These are phyloP conservation scores for Allobates femoralis DNA, from an alignment of 2,797 vertebrate species.

Conservation along the genomic window DNA sequence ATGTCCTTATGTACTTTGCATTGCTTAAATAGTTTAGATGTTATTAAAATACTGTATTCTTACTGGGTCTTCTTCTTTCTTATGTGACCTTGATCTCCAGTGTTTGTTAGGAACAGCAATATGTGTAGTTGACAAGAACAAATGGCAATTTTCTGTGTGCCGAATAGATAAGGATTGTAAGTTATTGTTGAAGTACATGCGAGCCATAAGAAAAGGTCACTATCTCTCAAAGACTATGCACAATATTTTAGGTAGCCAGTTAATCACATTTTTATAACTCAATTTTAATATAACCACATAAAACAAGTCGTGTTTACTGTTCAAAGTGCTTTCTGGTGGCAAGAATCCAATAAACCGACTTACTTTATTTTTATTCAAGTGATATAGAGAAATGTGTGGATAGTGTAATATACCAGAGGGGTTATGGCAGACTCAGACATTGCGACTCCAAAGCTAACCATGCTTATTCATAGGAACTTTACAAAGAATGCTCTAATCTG, in stretches of 20 bases:
- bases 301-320: constrained; percentile 55
- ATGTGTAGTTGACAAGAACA: constrained; percentile 51
- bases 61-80: too few relatives aligned
- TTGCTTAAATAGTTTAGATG: constrained; percentile 20
- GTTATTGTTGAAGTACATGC: constrained; percentile 51
- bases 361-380: constrained; percentile 30
- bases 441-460: constrained; percentile 27
- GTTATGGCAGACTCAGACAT: constrained; percentile 38
- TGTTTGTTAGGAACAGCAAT: constrained; percentile 49
- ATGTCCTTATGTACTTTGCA: background rate
- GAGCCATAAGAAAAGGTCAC: constrained; percentile 59
- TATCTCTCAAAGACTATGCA: constrained; percentile 54
- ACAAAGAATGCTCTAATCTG: constrained; percentile 38
- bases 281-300: constrained; percentile 53
- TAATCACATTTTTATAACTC: constrained; percentile 59
- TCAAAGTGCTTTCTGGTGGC: constrained; percentile 45
- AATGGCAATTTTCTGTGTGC: constrained; percentile 52
- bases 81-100: constrained; percentile 56
- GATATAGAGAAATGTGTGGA: constrained; percentile 34
- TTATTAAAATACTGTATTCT: constrained; percentile 22
- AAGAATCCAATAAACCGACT: constrained; percentile 37
- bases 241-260: constrained; percentile 53
- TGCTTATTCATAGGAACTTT: constrained; percentile 36
- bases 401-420: constrained; percentile 17
- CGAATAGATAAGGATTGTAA: constrained; percentile 55